Conservation (phyloP, 2,797 vertebrate species). For the Ataeniobius toweri region DNA sequence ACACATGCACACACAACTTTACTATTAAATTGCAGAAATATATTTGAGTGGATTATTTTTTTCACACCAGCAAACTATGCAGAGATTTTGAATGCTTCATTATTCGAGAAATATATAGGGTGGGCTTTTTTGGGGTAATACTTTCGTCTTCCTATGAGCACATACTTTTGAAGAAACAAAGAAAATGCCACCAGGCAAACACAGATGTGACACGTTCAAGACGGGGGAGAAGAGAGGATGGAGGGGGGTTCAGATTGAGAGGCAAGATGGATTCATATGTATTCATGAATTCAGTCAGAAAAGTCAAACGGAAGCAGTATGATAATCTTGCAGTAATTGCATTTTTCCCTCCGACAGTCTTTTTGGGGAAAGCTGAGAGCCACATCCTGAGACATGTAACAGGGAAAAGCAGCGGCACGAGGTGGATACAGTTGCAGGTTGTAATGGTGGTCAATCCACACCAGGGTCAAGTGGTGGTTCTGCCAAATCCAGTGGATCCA, state of each 20-base stretch:
- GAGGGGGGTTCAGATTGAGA: constrained; percentile 67
- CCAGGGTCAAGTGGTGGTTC: constrained; percentile 71
- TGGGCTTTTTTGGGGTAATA: constrained; percentile 29
- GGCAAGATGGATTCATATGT: constrained; percentile 80
- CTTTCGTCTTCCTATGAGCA: constrained; percentile 53
- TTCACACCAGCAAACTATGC: neutral
- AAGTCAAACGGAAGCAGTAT: constrained; percentile 80
- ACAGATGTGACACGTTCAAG: constrained; percentile 36
- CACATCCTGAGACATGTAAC: constrained; percentile 46
- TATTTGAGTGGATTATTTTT: constrained; percentile 1
- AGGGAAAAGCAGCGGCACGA: constrained; percentile 32
- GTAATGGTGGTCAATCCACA: constrained; percentile 56
- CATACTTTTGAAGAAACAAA: constrained; percentile 65
- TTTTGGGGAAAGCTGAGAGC: constrained; percentile 57
- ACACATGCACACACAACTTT: constrained; percentile 11
- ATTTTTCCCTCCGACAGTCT: constrained; percentile 75
- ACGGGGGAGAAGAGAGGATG: neutral
- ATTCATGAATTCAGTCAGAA: constrained; percentile 81
- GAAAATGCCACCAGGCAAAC: constrained; percentile 68
- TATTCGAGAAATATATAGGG: constrained; percentile 31
- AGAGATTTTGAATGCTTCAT: constrained; percentile 30
- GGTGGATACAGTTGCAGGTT: constrained; percentile 62
- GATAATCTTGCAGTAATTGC: constrained; percentile 79
- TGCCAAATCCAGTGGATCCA: constrained; percentile 67
- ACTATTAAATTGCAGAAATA: constrained; percentile 14